phyloP scores from a whole-genome alignment of 2,888 invertebrate species.

The Hypercompe scribonia region DNA sequence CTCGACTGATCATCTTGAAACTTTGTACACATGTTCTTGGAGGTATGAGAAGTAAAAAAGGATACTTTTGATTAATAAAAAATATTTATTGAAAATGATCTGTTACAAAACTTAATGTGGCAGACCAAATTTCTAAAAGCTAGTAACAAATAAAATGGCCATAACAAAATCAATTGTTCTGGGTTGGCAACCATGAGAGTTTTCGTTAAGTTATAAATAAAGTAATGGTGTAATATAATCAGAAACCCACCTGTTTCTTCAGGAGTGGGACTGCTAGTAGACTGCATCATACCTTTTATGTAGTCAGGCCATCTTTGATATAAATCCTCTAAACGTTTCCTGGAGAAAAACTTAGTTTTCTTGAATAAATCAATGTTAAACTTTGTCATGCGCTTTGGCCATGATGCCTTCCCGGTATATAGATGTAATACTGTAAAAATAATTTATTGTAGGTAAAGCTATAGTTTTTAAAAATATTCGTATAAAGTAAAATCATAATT shows the following conservation, averaged over 20 bases:
- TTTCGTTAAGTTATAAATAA: no score
- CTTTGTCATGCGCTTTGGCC: conserved; percentile 20
- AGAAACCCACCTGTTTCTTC: conserved; percentile 1
- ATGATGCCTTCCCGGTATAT: conserved; percentile 18
- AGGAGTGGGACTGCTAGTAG: not conserved
- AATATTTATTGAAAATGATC: no score
- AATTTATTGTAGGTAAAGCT: no score
- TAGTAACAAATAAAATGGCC: no score
- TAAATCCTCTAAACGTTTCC: conserved; percentile 21
- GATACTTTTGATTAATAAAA: no score
- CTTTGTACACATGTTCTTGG: no score
- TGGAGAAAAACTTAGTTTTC: conserved; percentile 20
- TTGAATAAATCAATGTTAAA: conserved; percentile 26
- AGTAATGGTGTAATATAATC: not conserved
- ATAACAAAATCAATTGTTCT: not conserved
- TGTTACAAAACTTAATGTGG: no score
- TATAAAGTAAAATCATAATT: no score
- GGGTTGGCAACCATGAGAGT: no score
- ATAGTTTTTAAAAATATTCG: not conserved
- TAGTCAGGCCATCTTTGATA: conserved; percentile 37
- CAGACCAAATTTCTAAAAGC: no score
- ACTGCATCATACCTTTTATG: not conserved
- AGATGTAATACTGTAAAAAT: conserved; percentile 10
- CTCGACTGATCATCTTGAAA: no score
- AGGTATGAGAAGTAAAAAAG: no score